Conservation (phyloP, 1,140 invertebrate species). For the Apocrypta bakeri region DNA sequence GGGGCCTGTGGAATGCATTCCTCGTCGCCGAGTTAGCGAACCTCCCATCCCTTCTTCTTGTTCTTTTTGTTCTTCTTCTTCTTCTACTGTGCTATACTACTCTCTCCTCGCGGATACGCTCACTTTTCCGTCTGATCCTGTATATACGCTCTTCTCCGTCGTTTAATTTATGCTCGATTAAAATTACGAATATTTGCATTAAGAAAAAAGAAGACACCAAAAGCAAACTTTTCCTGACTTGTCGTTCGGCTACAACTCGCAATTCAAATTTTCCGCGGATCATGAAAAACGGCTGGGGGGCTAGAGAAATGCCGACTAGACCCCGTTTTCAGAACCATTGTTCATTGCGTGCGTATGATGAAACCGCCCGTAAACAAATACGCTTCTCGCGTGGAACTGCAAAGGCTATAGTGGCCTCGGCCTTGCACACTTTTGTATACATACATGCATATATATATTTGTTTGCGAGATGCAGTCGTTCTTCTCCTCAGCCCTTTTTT, state of each 20-base stretch:
- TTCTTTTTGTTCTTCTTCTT: too few relatives aligned
- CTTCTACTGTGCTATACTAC: background rate
- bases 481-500: constrained; percentile 13
- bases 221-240: too few relatives aligned
- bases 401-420: constrained; percentile 33
- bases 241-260: too few relatives aligned
- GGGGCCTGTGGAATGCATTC: constrained; percentile 63
- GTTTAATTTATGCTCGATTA: too few relatives aligned
- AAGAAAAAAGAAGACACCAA: too few relatives aligned
- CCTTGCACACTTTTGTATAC: background rate
- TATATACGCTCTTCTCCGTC: too few relatives aligned
- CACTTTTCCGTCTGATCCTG: background rate
- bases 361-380: background rate
- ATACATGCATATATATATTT: background rate
- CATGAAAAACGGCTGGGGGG: background rate
- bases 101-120: background rate
- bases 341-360: background rate
- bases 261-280: background rate
- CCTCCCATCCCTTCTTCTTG: constrained; percentile 17
- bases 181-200: too few relatives aligned
- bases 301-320: background rate
- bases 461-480: background rate
- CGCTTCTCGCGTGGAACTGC: background rate
- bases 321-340: too few relatives aligned
- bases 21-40: constrained; percentile 47